Evolutionary conservation across 2,797 vertebrate genomes (phyloP).

Genomic region (Thamnophis elegans): DNA sequence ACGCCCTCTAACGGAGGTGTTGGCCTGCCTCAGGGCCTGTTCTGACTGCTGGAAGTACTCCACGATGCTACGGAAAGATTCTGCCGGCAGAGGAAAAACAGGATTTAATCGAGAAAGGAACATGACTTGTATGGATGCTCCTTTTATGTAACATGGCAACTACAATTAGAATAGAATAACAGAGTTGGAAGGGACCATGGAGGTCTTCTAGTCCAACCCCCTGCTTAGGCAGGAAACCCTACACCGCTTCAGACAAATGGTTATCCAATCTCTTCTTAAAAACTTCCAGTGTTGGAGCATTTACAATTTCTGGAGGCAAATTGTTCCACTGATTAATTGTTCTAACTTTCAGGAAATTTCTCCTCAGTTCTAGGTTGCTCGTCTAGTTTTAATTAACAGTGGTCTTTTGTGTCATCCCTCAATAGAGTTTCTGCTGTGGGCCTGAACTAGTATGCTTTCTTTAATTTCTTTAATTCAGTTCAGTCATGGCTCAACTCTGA

Average conservation of each 20-base stretch:
- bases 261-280: too few species aligned
- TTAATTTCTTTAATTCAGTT: background rate
- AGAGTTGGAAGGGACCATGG: too few species aligned
- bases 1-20: slow-evolving; percentile 63
- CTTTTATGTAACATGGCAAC: background rate
- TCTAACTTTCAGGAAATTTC: too few species aligned
- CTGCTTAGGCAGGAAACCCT: too few species aligned
- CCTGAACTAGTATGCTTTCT: background rate
- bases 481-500: background rate
- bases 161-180: too few species aligned
- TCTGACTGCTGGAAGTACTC: slow-evolving; percentile 69
- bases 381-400: background rate
- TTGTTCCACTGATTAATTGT: too few species aligned
- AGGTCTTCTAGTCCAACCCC: too few species aligned
- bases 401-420: background rate
- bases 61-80: slow-evolving; percentile 73
- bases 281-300: too few species aligned
- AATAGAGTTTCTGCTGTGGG: background rate
- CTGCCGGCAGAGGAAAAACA: slow-evolving; percentile 60
- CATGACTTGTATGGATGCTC: background rate
- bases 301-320: too few species aligned
- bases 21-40: slow-evolving; percentile 70
- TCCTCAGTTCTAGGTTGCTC: too few species aligned
- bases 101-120: background rate
- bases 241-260: too few species aligned